Evolutionary conservation across 2,888 invertebrate genomes (phyloP).

Genomic region (Ormyrus pomaceus): DNA sequence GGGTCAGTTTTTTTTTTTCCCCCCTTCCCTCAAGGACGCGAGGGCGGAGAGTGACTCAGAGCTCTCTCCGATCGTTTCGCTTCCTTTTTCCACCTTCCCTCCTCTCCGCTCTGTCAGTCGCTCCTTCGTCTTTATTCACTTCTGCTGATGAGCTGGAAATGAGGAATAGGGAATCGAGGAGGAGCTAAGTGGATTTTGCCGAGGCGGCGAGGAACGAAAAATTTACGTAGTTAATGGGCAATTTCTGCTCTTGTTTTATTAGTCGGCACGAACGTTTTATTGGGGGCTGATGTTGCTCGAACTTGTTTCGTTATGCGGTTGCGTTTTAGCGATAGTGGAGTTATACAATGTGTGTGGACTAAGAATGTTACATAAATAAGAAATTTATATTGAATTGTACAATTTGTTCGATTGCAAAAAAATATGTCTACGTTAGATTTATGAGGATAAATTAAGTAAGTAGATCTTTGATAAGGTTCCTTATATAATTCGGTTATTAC

Average conservation of each 20-base stretch:
- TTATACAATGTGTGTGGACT: no score
- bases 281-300: no score
- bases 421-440: no score
- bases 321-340: no score
- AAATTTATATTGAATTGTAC: no score
- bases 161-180: constrained; percentile 14
- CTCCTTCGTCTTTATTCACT: constrained; percentile 31
- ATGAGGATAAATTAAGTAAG: no score
- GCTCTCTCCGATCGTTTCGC: constrained; percentile 30
- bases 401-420: no score
- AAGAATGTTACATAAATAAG: no score
- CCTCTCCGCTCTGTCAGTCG: not conserved
- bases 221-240: not conserved
- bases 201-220: not conserved
- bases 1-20: constrained; percentile 8
- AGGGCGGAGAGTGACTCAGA: constrained; percentile 33
- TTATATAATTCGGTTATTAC: no score
- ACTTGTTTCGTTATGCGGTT: no score
- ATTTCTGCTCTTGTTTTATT: not conserved
- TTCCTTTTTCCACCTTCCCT: not conserved
- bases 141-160: constrained; percentile 38
- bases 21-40: constrained; percentile 40
- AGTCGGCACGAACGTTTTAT: not conserved
- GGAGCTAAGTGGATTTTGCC: not conserved
- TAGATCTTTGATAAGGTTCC: no score